phyloP scores from a whole-genome alignment of 23 tunicate species.

The Trididemnum miniatum region DNA sequence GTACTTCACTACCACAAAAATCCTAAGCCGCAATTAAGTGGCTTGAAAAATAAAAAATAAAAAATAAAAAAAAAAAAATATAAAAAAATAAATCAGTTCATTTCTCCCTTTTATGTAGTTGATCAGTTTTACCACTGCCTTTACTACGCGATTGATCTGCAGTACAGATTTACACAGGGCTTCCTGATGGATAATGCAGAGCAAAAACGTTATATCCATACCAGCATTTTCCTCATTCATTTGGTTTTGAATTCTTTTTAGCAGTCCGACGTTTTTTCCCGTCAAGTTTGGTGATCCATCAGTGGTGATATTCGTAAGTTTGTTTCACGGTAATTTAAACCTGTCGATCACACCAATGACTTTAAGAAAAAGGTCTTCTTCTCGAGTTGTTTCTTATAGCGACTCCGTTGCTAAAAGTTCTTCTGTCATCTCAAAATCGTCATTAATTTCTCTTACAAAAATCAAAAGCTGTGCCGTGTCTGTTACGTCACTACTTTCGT shows the following conservation, averaged over 20 bases:
- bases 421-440: constrained; percentile 16
- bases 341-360: constrained; percentile 11
- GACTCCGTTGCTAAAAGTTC: constrained; percentile 21
- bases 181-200: constrained; percentile 29
- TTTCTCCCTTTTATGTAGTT: constrained; percentile 15
- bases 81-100: no score
- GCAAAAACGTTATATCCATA: constrained; percentile 23
- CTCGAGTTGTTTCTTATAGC: constrained; percentile 17
- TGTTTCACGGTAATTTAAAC: no score
- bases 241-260: constrained; percentile 15
- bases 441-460: constrained; percentile 35
- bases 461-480: constrained; percentile 47
- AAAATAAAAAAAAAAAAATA: no score
- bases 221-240: constrained; percentile 31
- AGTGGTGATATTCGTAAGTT: constrained; percentile 24
- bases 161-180: constrained; percentile 28
- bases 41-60: no score
- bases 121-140: constrained; percentile 29
- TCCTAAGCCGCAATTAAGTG: no score
- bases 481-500: constrained; percentile 39
- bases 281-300: constrained; percentile 35
- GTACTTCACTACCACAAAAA: no score
- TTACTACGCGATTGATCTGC: constrained; percentile 15
- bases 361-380: constrained; percentile 23
- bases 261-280: constrained; percentile 34